phyloP scores from a whole-genome alignment of 1,140 invertebrate species.

The Rhyzopertha dominica region DNA sequence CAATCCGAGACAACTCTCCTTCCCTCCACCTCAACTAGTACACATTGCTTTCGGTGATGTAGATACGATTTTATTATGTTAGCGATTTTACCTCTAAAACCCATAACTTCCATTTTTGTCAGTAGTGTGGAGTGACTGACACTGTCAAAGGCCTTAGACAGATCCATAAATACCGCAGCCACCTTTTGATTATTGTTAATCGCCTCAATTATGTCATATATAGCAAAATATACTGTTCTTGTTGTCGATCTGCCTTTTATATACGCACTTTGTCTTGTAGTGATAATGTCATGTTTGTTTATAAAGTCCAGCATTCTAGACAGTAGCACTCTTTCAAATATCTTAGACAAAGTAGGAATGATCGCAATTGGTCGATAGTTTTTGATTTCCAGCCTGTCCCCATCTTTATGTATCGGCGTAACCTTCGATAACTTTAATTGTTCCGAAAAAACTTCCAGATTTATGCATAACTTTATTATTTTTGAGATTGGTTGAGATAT shows the following conservation, averaged over 20 bases:
- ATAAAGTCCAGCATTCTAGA: constrained; percentile 1
- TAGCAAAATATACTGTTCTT: neutral
- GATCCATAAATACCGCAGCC: neutral
- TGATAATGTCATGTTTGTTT: neutral
- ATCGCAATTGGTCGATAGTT: constrained; percentile 6
- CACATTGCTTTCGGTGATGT: neutral
- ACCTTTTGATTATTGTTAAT: neutral
- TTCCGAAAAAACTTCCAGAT: neutral
- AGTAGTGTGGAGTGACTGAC: neutral
- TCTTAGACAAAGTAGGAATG: constrained; percentile 4
- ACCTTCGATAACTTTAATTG: constrained; percentile 1
- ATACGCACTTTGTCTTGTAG: constrained; percentile 1
- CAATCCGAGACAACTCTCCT: no score
- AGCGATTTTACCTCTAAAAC: neutral
- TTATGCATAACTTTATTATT: neutral
- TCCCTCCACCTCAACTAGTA: no score
- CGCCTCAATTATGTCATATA: neutral
- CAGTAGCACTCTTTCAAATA: constrained; percentile 5
- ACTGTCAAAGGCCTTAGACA: neutral
- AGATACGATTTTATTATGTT: constrained; percentile 1
- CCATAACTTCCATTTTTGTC: neutral
- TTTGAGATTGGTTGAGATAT: neutral
- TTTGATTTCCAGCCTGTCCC: constrained; percentile 3
- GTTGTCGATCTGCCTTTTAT: neutral
- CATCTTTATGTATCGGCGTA: constrained; percentile 3